These are phyloP conservation scores for Tyrannus savana DNA, from an alignment of 2,113 vertebrate genomes.

Conservation along the genomic window DNA sequence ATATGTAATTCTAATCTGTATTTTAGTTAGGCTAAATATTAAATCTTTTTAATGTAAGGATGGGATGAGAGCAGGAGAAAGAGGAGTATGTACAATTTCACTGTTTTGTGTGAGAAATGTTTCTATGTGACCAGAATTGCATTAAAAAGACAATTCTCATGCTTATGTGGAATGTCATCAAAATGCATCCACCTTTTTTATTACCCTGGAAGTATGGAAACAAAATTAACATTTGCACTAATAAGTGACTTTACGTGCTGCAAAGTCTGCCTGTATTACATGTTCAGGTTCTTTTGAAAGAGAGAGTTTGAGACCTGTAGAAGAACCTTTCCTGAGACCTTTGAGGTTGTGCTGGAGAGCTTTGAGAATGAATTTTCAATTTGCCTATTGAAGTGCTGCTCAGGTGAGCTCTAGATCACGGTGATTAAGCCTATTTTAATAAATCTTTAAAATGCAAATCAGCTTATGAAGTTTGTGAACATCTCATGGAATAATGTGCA, in stretches of 20 bases:
- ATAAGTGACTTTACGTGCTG: rapidly evolving
- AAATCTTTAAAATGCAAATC: background rate
- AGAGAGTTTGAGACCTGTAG: background rate
- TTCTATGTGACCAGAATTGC: background rate
- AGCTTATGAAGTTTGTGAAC: background rate
- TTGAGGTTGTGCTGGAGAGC: background rate
- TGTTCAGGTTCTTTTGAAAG: background rate
- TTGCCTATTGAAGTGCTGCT: background rate
- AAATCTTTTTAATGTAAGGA: background rate
- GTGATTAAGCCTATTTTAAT: background rate
- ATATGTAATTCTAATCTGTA: background rate
- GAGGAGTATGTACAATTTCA: background rate
- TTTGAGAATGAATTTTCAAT: background rate
- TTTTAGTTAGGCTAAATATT: background rate
- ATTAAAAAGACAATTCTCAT: background rate
- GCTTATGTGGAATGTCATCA: background rate
- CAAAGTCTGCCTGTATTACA: background rate
- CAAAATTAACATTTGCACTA: background rate
- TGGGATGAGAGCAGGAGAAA: background rate
- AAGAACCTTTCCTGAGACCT: background rate
- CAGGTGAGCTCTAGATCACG: background rate
- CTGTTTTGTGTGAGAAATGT: background rate
- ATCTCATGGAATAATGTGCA: background rate
- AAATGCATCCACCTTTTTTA: background rate
- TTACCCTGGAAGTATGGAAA: background rate